phyloP scores from a whole-genome alignment of 2,888 invertebrate species.

The Hypercompe scribonia region DNA sequence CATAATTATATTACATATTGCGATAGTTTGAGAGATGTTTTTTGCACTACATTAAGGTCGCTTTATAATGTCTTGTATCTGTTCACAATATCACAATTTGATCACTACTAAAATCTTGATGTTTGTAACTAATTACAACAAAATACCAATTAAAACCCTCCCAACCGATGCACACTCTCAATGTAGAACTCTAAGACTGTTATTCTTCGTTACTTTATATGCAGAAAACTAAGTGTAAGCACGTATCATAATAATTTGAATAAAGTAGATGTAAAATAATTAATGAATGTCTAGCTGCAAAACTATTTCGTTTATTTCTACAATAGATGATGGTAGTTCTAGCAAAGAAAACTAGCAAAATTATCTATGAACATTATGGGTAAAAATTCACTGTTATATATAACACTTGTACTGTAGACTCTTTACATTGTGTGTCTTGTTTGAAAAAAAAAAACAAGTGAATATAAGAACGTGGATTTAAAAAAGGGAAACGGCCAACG shows the following conservation, averaged over 20 bases:
- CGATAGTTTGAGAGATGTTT: too few species aligned
- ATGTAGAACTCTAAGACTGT: background rate
- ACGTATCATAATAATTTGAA: background rate
- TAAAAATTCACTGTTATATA: background rate
- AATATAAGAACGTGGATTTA: background rate
- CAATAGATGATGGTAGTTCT: background rate
- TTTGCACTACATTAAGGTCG: too few species aligned
- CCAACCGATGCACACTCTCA: background rate
- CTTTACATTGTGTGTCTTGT: background rate
- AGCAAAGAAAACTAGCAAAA: background rate
- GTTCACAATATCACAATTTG: too few species aligned
- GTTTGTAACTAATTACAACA: background rate
- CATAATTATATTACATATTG: too few species aligned
- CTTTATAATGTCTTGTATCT: background rate
- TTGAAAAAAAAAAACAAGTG: background rate
- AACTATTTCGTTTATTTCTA: background rate
- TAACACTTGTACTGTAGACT: background rate
- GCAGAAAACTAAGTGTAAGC: background rate
- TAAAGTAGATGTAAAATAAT: background rate
- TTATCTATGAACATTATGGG: background rate
- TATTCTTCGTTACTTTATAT: background rate
- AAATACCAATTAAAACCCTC: background rate
- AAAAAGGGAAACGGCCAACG: background rate
- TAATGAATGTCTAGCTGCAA: constrained; percentile 6
- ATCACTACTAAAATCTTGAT: background rate